These are phyloP conservation scores for Apotomis betuletana DNA, from an alignment of 2,888 invertebrate genomes.

Conservation along the genomic window DNA sequence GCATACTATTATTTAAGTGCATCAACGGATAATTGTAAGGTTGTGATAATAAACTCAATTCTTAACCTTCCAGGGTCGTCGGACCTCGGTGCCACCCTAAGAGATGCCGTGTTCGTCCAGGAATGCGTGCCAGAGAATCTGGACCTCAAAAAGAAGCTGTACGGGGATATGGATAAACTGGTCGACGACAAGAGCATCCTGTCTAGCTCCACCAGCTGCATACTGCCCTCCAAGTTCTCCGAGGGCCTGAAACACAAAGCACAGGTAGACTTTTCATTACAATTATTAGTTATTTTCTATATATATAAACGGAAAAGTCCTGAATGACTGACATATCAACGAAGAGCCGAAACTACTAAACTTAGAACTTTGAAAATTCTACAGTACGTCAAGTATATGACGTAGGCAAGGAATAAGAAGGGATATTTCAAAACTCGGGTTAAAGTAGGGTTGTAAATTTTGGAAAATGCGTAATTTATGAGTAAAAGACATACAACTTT, in stretches of 20 bases:
- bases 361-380: too few relatives aligned
- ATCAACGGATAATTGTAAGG: neutral
- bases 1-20: neutral
- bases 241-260: slow-evolving; percentile 89
- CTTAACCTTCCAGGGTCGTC: slow-evolving; percentile 81
- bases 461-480: too few relatives aligned
- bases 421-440: too few relatives aligned
- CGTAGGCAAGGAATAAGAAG: too few relatives aligned
- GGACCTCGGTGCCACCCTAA: slow-evolving; percentile 87
- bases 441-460: too few relatives aligned
- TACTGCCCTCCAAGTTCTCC: slow-evolving; percentile 93
- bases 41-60: neutral
- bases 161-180: slow-evolving; percentile 89
- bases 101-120: slow-evolving; percentile 91
- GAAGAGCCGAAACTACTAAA: too few relatives aligned
- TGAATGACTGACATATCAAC: too few relatives aligned
- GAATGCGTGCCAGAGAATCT: slow-evolving; percentile 97
- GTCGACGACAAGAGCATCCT: slow-evolving; percentile 90
- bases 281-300: too few relatives aligned
- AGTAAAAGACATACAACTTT: too few relatives aligned
- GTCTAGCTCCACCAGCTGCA: slow-evolving; percentile 97
- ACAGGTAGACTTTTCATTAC: slow-evolving; percentile 66
- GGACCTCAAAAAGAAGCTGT: slow-evolving; percentile 92
- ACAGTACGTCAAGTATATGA: too few relatives aligned
- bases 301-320: too few relatives aligned